Conservation (phyloP, 2,797 vertebrate species). For the Coluber constrictor region DNA sequence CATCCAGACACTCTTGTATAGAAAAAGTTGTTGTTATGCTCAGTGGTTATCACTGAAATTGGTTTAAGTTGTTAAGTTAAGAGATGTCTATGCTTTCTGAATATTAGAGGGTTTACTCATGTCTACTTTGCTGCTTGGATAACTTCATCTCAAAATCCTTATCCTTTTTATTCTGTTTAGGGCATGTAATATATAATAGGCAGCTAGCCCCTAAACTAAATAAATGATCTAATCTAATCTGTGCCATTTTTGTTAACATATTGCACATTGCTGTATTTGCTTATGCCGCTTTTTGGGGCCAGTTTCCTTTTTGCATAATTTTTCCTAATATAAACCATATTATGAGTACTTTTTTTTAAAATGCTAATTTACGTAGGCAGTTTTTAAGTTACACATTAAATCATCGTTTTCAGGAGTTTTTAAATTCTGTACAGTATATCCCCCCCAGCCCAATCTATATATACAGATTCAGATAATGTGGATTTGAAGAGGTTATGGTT, state of each 20-base stretch:
- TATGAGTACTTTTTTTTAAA: not conserved
- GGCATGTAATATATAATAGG: not conserved
- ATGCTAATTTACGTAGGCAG: not conserved
- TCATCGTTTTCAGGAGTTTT: not conserved
- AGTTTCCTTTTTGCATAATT: not conserved
- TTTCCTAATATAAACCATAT: not conserved
- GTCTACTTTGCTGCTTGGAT: not conserved
- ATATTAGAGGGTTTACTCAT: not conserved
- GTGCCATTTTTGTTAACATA: not conserved
- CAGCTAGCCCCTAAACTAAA: not conserved
- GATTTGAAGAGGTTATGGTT: not conserved
- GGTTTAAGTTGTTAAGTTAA: not conserved
- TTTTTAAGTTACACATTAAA: not conserved
- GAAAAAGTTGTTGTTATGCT: not conserved
- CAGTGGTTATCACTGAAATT: not conserved
- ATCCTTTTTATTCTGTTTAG: not conserved
- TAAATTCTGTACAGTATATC: not conserved
- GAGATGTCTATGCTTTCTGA: not conserved
- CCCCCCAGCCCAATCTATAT: not conserved
- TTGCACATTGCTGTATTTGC: not conserved
- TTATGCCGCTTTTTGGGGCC: not conserved
- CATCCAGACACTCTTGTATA: not conserved
- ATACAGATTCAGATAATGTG: not conserved
- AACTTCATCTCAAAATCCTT: not conserved
- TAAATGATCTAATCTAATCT: not conserved